phyloP scores from a whole-genome alignment of 2,113 vertebrate species.

The Syngnathus scovelli region DNA sequence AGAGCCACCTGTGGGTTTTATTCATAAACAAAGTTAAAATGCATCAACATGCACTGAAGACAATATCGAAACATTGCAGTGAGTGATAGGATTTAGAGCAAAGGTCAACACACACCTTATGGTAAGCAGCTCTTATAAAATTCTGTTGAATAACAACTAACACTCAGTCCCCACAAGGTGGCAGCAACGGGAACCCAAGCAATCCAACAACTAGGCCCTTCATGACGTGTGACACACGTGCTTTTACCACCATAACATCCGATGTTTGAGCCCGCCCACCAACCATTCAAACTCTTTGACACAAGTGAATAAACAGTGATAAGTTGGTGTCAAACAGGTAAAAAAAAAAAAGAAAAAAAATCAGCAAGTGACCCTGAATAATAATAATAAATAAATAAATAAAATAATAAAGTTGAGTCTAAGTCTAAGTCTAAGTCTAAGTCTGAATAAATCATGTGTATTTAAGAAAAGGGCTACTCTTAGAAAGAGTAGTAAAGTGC shows the following conservation, averaged over 20 bases:
- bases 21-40: not conserved
- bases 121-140: conserved; percentile 33
- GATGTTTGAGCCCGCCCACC: not conserved
- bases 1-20: not conserved
- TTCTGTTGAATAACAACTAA: conserved; percentile 4
- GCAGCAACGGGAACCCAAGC: conserved; percentile 28
- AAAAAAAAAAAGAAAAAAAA: too few relatives aligned
- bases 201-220: not conserved
- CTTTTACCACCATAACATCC: not conserved
- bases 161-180: conserved; percentile 38
- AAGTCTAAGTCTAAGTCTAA: too few relatives aligned
- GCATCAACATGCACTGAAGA: not conserved
- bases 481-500: not conserved
- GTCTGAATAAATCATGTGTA: too few relatives aligned
- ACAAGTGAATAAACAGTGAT: not conserved
- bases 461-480: not conserved
- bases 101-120: conserved; percentile 6
- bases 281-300: not conserved
- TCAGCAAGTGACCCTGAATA: not conserved
- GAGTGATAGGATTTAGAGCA: not conserved
- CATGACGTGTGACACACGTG: not conserved
- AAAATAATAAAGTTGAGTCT: too few relatives aligned
- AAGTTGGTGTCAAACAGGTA: not conserved
- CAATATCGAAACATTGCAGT: not conserved
- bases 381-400: too few relatives aligned